Percentiles rank a stretch among this genome's conserved stretches.
Evolutionary conservation across 2,797 vertebrate genomes (phyloP).

Genomic region (Hafferia zeledoni): DNA sequence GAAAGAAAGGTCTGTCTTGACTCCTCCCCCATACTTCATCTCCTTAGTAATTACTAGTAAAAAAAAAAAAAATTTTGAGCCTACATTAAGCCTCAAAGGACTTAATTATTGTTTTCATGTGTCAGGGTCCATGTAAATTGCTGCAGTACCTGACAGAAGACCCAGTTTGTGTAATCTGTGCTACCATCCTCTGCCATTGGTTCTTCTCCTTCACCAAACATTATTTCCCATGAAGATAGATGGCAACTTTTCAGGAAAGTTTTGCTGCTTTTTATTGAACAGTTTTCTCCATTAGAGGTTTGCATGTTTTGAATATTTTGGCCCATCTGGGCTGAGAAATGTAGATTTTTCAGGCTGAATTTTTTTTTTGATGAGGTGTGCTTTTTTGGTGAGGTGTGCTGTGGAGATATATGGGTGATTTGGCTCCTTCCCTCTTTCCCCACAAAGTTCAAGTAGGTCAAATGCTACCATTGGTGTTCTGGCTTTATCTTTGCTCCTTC

Average conservation of each 20-base stretch:
- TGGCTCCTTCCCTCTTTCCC: not conserved
- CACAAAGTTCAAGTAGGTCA: not conserved
- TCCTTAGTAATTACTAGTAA: not conserved
- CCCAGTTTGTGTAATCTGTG: rapidly evolving
- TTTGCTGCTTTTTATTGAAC: not conserved
- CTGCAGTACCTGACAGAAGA: not conserved
- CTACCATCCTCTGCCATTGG: not conserved
- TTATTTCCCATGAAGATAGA: not conserved
- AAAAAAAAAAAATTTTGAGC: not conserved
- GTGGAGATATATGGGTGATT: not conserved
- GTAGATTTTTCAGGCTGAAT: not conserved
- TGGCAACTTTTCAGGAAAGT: not conserved
- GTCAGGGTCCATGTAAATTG: not conserved
- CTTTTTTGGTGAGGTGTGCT: not conserved
- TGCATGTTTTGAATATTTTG: not conserved
- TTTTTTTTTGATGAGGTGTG: not conserved
- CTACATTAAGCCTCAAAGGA: not conserved
- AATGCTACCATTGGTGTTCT: not conserved
- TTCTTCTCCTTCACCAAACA: not conserved
- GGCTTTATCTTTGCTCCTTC: slow-evolving; percentile 21
- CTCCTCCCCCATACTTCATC: not conserved
- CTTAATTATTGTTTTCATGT: rapidly evolving
- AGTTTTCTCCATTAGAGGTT: not conserved
- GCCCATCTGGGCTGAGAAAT: not conserved
- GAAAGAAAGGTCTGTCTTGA: not conserved